Evolutionary conservation across 2,797 vertebrate genomes (phyloP).

Genomic region (Pseudomugil tenellus): DNA sequence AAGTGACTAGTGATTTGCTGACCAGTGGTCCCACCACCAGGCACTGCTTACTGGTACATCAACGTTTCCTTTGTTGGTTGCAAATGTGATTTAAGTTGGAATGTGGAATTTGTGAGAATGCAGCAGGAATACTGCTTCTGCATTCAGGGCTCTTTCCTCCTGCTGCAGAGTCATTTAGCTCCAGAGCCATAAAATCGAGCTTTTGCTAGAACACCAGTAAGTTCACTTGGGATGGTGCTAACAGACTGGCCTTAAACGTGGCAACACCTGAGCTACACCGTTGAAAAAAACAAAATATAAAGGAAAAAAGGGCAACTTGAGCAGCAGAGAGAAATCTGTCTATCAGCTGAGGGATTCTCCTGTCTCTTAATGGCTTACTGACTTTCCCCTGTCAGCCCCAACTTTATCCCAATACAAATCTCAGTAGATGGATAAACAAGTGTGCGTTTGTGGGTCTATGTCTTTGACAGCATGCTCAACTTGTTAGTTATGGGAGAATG

Average conservation of each 20-base stretch:
- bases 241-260: conserved; percentile 44
- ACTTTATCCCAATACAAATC: conserved; percentile 53
- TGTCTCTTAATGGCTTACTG: conserved; percentile 81
- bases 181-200: conserved; percentile 45
- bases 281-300: conserved; percentile 4
- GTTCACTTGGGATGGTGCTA: conserved; percentile 42
- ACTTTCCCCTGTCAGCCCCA: conserved; percentile 48
- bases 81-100: conserved; percentile 78
- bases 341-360: conserved; percentile 67
- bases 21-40: conserved; percentile 42
- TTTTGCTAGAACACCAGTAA: conserved; percentile 54
- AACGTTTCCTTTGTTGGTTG: conserved; percentile 65
- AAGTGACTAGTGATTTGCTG: conserved; percentile 63
- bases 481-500: conserved; percentile 54
- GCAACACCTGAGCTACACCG: conserved; percentile 54
- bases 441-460: conserved; percentile 33
- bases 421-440: conserved; percentile 48
- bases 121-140: conserved; percentile 37
- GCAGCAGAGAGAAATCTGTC: conserved; percentile 40
- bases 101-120: conserved; percentile 62
- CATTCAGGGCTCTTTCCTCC: conserved; percentile 43
- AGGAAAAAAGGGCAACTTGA: conserved; percentile 45
- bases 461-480: conserved; percentile 30
- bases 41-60: conserved; percentile 60
- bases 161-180: conserved; percentile 46